Conservation (phyloP, 2,113 vertebrate genomes). For the Megaceryle maxima region DNA sequence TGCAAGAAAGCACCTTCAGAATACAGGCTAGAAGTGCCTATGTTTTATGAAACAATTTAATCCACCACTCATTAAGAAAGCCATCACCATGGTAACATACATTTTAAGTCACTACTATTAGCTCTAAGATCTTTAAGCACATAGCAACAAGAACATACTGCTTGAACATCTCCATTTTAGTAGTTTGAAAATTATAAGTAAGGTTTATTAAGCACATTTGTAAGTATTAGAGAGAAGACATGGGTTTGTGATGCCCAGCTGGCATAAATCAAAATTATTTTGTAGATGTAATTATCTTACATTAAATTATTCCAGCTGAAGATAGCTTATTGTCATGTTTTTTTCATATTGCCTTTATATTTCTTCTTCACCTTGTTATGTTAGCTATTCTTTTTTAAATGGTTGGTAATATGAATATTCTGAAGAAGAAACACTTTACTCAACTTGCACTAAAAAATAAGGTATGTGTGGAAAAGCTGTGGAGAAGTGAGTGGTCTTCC, state of each 20-base stretch:
- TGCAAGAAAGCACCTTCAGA: not conserved
- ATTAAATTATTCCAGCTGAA: not conserved
- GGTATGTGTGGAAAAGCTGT: not conserved
- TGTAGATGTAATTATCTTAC: not conserved
- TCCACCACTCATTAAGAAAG: constrained; percentile 35
- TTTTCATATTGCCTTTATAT: not conserved
- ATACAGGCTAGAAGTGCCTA: not conserved
- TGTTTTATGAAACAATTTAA: constrained; percentile 46
- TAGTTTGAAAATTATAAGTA: not conserved
- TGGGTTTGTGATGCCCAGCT: not conserved
- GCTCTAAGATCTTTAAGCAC: not conserved
- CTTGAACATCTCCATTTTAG: not conserved
- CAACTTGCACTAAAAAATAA: not conserved
- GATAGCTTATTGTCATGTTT: not conserved
- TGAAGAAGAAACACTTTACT: not conserved
- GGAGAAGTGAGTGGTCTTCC: not conserved
- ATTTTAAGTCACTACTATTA: constrained; percentile 2
- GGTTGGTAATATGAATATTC: not conserved
- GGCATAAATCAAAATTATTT: not conserved
- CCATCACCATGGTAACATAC: constrained; percentile 41
- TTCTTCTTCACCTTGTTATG: not conserved
- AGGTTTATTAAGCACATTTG: not conserved
- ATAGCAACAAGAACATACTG: not conserved
- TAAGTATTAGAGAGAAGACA: not conserved
- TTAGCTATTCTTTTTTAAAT: not conserved